Percentiles rank a stretch among this genome's conserved stretches.
phyloP scores from a whole-genome alignment of 1,140 invertebrate genomes.

The Chlorops oryzae region DNA sequence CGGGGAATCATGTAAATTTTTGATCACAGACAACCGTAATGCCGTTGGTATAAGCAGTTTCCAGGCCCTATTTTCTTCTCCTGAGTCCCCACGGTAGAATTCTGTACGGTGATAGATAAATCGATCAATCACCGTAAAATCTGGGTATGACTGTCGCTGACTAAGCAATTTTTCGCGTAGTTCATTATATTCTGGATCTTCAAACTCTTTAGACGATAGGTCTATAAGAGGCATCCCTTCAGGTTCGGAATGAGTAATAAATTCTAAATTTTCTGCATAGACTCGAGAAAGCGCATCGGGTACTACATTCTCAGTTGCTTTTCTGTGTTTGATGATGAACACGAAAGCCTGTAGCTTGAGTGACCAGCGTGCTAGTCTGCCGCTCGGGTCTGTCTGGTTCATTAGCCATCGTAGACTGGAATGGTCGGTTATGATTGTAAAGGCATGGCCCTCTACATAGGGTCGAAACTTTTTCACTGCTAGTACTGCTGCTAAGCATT shows the following conservation, averaged over 20 bases:
- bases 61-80: neutral
- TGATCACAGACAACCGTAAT: neutral
- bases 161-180: neutral
- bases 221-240: neutral
- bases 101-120: neutral
- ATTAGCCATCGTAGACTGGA: constrained; percentile 26
- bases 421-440: constrained; percentile 42
- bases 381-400: constrained; percentile 42
- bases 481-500: constrained; percentile 10
- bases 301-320: constrained; percentile 25
- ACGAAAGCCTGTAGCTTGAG: constrained; percentile 27
- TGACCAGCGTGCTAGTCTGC: constrained; percentile 29
- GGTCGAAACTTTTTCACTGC: constrained; percentile 34
- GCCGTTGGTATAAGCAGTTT: constrained; percentile 1
- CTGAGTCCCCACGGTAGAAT: neutral
- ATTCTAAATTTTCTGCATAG: neutral
- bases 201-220: neutral
- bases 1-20: neutral
- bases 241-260: neutral
- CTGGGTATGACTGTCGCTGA: neutral
- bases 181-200: neutral
- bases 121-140: neutral
- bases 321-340: constrained; percentile 32
- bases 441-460: constrained; percentile 43
- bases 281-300: neutral